phyloP scores from a whole-genome alignment of 2,797 vertebrate species.

The Hirundo rustica region DNA sequence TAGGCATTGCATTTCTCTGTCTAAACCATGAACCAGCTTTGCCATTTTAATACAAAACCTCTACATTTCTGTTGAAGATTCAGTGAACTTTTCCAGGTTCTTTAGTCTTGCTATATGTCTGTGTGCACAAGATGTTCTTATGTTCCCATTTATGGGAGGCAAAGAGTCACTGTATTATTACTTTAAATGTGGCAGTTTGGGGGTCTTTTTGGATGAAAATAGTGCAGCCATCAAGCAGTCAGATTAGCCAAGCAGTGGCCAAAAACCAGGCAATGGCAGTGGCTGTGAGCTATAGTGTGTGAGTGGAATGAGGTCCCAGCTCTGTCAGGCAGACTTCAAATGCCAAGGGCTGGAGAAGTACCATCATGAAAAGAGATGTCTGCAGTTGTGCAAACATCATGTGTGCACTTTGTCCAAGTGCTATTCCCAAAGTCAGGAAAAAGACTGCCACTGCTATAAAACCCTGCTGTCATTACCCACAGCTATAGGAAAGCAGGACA shows the following conservation, averaged over 20 bases:
- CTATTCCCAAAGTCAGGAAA: not conserved
- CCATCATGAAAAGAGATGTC: not conserved
- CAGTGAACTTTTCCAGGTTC: not conserved
- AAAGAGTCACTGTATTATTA: not conserved
- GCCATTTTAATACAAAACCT: not conserved
- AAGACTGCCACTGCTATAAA: not conserved
- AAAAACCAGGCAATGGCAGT: not conserved
- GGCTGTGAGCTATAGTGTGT: not conserved
- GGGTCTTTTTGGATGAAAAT: not conserved
- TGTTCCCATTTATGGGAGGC: not conserved
- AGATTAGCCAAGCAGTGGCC: not conserved
- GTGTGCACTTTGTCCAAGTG: not conserved
- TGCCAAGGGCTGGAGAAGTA: not conserved
- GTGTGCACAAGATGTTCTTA: not conserved
- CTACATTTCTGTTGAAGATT: not conserved
- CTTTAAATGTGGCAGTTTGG: not conserved
- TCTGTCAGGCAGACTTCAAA: not conserved
- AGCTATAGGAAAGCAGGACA: not conserved
- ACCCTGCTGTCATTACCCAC: not conserved
- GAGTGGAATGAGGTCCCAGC: not conserved
- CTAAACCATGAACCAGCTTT: not conserved
- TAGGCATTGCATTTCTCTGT: not conserved
- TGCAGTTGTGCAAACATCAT: not conserved
- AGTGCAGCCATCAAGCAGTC: not conserved
- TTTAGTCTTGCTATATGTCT: not conserved